Evolutionary conservation across 2,797 vertebrate species (phyloP).

Genomic region (Tarsius wallacei): DNA sequence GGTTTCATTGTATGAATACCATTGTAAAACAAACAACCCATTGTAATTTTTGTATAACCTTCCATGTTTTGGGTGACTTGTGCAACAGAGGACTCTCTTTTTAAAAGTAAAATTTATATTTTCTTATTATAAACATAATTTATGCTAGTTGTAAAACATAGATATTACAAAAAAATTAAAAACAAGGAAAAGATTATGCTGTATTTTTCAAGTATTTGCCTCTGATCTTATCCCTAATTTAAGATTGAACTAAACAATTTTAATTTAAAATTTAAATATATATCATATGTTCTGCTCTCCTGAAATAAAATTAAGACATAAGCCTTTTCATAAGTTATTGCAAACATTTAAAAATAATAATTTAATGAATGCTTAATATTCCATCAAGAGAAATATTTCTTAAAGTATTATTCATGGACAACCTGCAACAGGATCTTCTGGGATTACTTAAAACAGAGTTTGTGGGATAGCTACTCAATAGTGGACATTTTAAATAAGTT

Average conservation of each 20-base stretch:
- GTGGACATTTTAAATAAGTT: not conserved
- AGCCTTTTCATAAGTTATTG: not conserved
- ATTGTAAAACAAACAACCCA: not conserved
- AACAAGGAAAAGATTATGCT: not conserved
- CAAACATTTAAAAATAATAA: not conserved
- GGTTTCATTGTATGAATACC: not conserved
- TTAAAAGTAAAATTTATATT: not conserved
- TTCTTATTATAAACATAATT: not conserved
- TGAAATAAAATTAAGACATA: not conserved
- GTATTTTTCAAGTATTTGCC: not conserved
- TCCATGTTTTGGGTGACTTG: not conserved
- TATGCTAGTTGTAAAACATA: not conserved
- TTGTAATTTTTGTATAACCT: not conserved
- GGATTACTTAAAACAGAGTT: not conserved
- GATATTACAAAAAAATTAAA: not conserved
- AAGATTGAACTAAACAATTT: not conserved
- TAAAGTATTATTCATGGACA: not conserved
- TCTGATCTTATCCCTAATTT: not conserved
- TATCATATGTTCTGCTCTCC: not conserved
- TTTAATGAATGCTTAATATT: constrained; percentile 17
- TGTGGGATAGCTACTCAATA: not conserved
- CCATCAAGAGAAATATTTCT: not conserved
- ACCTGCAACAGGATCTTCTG: not conserved
- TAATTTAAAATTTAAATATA: not conserved
- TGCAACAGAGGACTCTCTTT: not conserved